Base-by-base conservation (phyloP, 2,113 vertebrate genomes). In the Herpailurus yagouaroundi region DNA sequence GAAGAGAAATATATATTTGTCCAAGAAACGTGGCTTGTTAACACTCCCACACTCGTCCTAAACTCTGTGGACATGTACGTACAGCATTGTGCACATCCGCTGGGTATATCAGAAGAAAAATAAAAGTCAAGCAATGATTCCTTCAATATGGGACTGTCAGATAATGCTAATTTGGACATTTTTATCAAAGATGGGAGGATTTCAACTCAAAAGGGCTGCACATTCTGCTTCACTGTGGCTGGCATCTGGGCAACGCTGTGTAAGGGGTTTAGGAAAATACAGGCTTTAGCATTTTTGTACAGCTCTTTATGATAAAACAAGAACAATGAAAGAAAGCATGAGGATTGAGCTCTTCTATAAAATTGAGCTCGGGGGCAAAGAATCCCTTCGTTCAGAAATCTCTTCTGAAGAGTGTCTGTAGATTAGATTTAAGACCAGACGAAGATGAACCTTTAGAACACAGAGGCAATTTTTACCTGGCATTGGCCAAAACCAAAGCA, bases 1-100 rank as follows among this genome's bases (percentile, higher is more conserved):
- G 89, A 97, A 98, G 94, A 97, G 74, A 98, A 98, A 96, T 98
- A 97, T 90, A 96, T 97, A 95, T 98, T 98, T 98, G 97, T 98
- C 98, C 96, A 98, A 93, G 96, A 36, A 97, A 63, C 57, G 60
- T 95, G 94, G 91, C 98, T 98, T 97, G 96, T 97, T 98, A 98
- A 96, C 96, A 98, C 97, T 98, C 98, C 97, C 97, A 98, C 96
- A 94, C 87, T 97, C 95, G 48, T 80, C 87, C 74, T 94, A 93
- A 98, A 98, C 96, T 97, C 90, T 97, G 77, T 91, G 93, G 98
- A 98, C 55, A 38, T 90, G 68, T 97, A 88, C 84, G 97, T 95
- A 92, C 7, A 96, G 90, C 97, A 95, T 95, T 84, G 16, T 94
- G 41, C 77, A 95, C 92, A 93, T 97, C 95, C 31, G 0, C 60